Base-by-base conservation (phyloP, 2,888 invertebrate genomes). In the Morinoia aosen region DNA sequence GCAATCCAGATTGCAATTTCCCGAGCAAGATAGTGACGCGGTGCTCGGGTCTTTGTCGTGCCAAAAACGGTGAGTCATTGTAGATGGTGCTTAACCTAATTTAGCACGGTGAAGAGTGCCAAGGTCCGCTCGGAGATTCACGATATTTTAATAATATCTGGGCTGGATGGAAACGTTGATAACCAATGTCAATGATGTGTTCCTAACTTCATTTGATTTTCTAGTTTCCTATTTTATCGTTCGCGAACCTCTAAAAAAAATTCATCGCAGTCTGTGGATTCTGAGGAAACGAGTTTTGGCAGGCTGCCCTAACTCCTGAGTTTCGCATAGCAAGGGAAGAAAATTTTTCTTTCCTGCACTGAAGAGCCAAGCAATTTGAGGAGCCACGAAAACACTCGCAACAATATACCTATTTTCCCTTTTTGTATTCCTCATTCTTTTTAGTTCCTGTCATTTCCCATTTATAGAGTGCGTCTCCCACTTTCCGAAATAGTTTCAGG, bases 1-100 rank as follows among this genome's bases (percentile, higher is more conserved):
- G 93, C 57, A 48, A 93, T 93, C 57, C 57, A 57, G 93, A 93
- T 93, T 93, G 93, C 93, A 93, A 93, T 93, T 93, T 57, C 93
- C 93, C 93, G 57, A 19, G 93, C 57, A 12, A 93, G 93, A 93
- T n/a, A 57, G 57, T 56, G 93, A 57, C 93, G 56, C 93, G 93
- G 33, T 93, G 33, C 16, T 33, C 48, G 93, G 16, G 93, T 40
- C 19, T 76, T 76, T 25, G 76, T 76, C 33, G 76, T 33, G 33
- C 76, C 76, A 76, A 76, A 76, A 76, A 76, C 76, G 16, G 76
- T 76, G 76, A 10, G 8, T 10, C 76, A 19, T 33, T 33, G 76
- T 10, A 12, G 25, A 25, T 33, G 33, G 76, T 33, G 8, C 76
- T 76, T 2, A 16, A 76, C 76, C 76, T 14, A 76, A 76, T 76